Percentiles rank a stretch among this genome's conserved stretches.
Conservation (phyloP, 2,888 invertebrate genomes). For the Stenolophus ochropezus region DNA sequence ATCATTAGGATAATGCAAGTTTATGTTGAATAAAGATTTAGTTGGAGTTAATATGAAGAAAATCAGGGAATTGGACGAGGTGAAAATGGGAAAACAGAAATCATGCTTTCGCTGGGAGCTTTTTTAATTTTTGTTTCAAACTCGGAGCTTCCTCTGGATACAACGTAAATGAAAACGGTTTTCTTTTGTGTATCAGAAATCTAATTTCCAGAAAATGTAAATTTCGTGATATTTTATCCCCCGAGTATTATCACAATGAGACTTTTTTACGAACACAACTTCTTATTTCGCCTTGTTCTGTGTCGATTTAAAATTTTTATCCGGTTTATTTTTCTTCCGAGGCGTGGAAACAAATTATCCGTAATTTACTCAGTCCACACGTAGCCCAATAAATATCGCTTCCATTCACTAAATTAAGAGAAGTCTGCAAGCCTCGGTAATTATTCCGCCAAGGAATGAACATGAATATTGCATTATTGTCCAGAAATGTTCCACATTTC, state of each 20-base stretch:
- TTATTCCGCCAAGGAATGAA: conserved; percentile 41
- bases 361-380: conserved; percentile 47
- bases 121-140: conserved; percentile 20
- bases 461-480: conserved; percentile 48
- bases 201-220: conserved; percentile 58
- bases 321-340: conserved; percentile 31
- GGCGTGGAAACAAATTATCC: conserved; percentile 31
- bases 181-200: conserved; percentile 59
- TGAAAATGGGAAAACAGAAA: neutral
- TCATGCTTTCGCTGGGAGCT: neutral
- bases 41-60: neutral
- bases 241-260: conserved; percentile 53
- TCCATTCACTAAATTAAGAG: conserved; percentile 51
- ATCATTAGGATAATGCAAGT: too few relatives aligned
- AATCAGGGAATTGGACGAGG: neutral
- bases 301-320: conserved; percentile 47
- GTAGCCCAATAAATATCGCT: conserved; percentile 46
- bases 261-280: conserved; percentile 46
- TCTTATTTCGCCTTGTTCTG: conserved; percentile 4
- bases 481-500: too few relatives aligned
- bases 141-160: neutral
- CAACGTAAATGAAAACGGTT: conserved; percentile 55
- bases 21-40: too few relatives aligned
- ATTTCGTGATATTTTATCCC: conserved; percentile 55
- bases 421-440: conserved; percentile 25